These are phyloP conservation scores for Heteractis magnifica DNA, from an alignment of 92 coral and sea anemone species.

Conservation along the genomic window DNA sequence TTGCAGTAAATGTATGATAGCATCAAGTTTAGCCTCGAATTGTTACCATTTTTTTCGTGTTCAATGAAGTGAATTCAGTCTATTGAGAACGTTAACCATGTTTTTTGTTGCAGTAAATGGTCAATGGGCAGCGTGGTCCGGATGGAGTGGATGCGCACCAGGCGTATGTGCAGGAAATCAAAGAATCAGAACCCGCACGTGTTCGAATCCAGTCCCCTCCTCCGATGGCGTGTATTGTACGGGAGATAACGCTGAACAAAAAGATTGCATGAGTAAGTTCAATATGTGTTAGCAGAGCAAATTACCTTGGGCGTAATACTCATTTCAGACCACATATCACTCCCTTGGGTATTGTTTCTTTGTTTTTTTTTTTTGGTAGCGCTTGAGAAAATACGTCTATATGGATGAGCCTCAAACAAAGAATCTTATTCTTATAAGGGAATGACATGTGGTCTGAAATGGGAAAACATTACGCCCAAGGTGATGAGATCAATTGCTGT, in stretches of 20 bases:
- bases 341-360: too few relatives aligned
- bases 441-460: too few relatives aligned
- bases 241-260: slow-evolving; percentile 83
- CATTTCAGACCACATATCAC: too few relatives aligned
- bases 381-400: too few relatives aligned
- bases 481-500: too few relatives aligned
- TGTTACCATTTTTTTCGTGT: background rate
- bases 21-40: background rate
- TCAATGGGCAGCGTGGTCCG: slow-evolving; percentile 91
- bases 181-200: slow-evolving; percentile 89
- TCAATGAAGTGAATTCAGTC: background rate
- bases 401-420: too few relatives aligned
- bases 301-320: too few relatives aligned
- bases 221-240: slow-evolving; percentile 74
- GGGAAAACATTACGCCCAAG: too few relatives aligned
- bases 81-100: background rate
- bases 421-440: too few relatives aligned
- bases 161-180: slow-evolving; percentile 98
- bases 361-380: too few relatives aligned
- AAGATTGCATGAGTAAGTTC: slow-evolving; percentile 81
- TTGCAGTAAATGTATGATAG: too few relatives aligned
- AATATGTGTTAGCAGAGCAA: too few relatives aligned
- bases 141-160: slow-evolving; percentile 97
- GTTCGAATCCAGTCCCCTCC: slow-evolving; percentile 84
- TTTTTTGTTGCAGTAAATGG: slow-evolving; percentile 61